Evolutionary conservation across 2,888 invertebrate genomes (phyloP), one percentile per base, ranked within the genome.

Genomic region (Drosophila buzzatii): DNA sequence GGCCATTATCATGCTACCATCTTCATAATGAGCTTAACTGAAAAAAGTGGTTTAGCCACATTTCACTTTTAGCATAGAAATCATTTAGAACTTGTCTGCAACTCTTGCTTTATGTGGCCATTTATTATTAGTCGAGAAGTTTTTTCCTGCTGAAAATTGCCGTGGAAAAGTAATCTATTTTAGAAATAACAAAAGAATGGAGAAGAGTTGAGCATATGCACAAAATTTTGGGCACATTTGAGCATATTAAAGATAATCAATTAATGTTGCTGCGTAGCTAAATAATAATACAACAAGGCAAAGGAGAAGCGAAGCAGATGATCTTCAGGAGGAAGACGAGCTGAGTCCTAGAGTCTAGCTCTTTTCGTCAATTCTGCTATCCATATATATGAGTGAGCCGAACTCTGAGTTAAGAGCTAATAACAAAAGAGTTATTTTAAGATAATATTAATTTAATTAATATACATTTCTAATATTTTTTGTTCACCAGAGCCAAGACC

Each of bases 61-160:
- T 88, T 88, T 88, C 87, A 88, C 87, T 88, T 88, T 88, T 88
- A 88, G 88, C 89, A 88, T 84, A 89, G 84, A 89, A 88, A 89
- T 88, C 83, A 81, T 78, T 85, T 81, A 85, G 85, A 85, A 85
- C 88, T 81, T 85, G 85, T 81, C 79, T 75, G 74, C 71, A 57
- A 70, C 76, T 73, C 63, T 78, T 81, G 73, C 63, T 62, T 66
- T 58, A 61, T 65, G 66, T 51, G 41, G 62, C 63, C 65, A 60
- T 60, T 68, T 68, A 72, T 65, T 68, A 72, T 60, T 62, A 56
- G 60, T 55, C 53, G 47, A 65, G 47, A 61, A 57, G 73, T 42
- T 20, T 6, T 45, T 14, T 23, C n/a, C n/a, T n/a, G n/a, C n/a
- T 23, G 23, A 2, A 45, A 45, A 6, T 14, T 12, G 7, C 42